Base-by-base conservation (phyloP, 2,113 vertebrate species). In the Agapornis roseicollis region DNA sequence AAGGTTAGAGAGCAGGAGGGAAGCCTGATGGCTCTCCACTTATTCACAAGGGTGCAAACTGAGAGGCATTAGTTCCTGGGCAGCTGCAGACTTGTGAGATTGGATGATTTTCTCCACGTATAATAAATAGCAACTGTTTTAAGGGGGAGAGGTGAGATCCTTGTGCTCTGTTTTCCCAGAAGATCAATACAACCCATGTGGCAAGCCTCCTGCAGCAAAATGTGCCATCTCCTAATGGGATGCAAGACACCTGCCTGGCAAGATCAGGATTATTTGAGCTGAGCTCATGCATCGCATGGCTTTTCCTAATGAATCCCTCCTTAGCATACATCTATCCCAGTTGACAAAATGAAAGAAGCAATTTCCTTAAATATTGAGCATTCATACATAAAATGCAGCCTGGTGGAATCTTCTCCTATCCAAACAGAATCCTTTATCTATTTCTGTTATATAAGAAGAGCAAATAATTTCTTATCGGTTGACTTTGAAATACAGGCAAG, bases 361-460 rank as follows among this genome's bases (percentile, higher is more conserved):
- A 96, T 96, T 96, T 95, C 92, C 88, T 97, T 94, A 97, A 94
- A 97, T 96, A 95, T 88, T 93, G 74, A 69, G 86, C 46, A 95
- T 97, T 96, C 95, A 94, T 88, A 96, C 76, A 4, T 95, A 97
- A 97, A 97, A 96, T 95, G 85, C 85, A 87, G 96, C 87, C 96
- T 93, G 70, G 61, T 93, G 64, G 94, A 96, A 95, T 93, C 93
- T 93, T 95, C 89, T 64, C 37, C 83, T 49, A 81, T 86, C 94
- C 96, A 85, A 95, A 97, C 0, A 8, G 90, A 97, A 96, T 74
- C 77, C 90, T 97, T 97, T 97, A 95, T 97, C 95, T 94, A 93
- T 93, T 97, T 96, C 96, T 94, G 94, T 97, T 97, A 96, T 69
- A 87, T 95, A 96, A 97, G 94, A 94, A 85, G 93, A 96, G 94